Evolutionary conservation across 2,888 invertebrate genomes (phyloP).

Genomic region (Nineta flava): DNA sequence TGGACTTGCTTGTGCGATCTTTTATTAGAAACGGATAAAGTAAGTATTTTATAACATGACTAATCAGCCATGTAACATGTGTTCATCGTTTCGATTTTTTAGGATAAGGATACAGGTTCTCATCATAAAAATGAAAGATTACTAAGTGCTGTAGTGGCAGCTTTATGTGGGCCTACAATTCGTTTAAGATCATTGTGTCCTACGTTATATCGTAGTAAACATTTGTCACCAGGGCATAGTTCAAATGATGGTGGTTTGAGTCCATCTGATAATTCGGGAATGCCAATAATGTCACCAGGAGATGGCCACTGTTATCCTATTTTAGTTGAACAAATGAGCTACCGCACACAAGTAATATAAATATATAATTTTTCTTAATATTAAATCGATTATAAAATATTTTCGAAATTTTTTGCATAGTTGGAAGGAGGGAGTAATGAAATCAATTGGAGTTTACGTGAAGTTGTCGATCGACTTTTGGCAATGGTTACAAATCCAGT

Average conservation of each 20-base stretch:
- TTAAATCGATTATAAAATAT: not conserved
- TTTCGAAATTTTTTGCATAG: slow-evolving; percentile 17
- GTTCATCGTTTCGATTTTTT: slow-evolving; percentile 9
- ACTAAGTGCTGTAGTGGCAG: slow-evolving; percentile 66
- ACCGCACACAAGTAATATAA: slow-evolving; percentile 36
- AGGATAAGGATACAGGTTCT: slow-evolving; percentile 25
- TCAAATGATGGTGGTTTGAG: slow-evolving; percentile 39
- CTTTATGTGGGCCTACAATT: slow-evolving; percentile 65
- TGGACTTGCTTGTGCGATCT: slow-evolving; percentile 84
- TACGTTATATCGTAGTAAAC: slow-evolving; percentile 32
- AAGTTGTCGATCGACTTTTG: slow-evolving; percentile 67
- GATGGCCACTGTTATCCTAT: slow-evolving; percentile 61
- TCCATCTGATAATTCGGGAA: slow-evolving; percentile 51
- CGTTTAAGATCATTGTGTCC: slow-evolving; percentile 61
- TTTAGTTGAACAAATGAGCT: slow-evolving; percentile 62
- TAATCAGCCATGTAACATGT: not conserved
- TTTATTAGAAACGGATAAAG: slow-evolving; percentile 53
- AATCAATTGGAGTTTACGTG: slow-evolving; percentile 29
- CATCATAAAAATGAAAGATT: slow-evolving; percentile 40
- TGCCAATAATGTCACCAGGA: slow-evolving; percentile 47
- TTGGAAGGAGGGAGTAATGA: slow-evolving; percentile 25
- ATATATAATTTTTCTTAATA: not conserved
- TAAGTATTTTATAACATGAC: slow-evolving; percentile 19
- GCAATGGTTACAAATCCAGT: slow-evolving; percentile 72
- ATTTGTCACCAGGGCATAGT: slow-evolving; percentile 26